Evolutionary conservation across 2,888 invertebrate species (phyloP).

Genomic region (Cenopis cana): DNA sequence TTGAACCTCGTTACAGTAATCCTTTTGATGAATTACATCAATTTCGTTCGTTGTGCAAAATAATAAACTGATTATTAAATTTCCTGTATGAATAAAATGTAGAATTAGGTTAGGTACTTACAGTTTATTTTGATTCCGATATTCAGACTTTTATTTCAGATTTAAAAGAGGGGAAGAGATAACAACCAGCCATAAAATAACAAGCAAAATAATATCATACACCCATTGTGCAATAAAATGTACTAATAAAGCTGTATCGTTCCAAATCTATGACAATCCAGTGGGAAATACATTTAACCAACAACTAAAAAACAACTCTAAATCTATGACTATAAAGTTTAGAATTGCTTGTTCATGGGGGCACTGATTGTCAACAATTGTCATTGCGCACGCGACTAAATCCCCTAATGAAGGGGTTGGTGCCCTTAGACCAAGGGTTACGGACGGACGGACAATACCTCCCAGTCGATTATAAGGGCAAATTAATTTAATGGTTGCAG

Average conservation of each 20-base stretch:
- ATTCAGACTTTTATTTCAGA: too few relatives aligned
- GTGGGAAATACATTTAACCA: constrained; percentile 17
- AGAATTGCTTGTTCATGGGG: neutral
- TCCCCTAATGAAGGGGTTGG: constrained; percentile 68
- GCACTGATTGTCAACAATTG: constrained; percentile 52
- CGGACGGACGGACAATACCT: constrained; percentile 56
- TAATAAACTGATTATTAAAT: too few relatives aligned
- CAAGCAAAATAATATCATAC: constrained; percentile 17
- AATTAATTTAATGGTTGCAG: constrained; percentile 46
- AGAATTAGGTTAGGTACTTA: too few relatives aligned
- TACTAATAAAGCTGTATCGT: constrained; percentile 33
- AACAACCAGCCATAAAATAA: neutral
- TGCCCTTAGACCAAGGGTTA: constrained; percentile 66
- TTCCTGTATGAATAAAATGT: too few relatives aligned
- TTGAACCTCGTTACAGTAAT: too few relatives aligned
- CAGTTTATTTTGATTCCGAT: too few relatives aligned
- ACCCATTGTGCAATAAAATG: constrained; percentile 21
- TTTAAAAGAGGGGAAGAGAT: neutral
- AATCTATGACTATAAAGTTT: neutral
- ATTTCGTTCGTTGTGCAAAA: too few relatives aligned
- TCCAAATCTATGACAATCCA: constrained; percentile 36
- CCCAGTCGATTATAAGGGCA: constrained; percentile 69
- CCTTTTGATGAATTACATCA: too few relatives aligned
- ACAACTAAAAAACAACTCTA: constrained; percentile 7
- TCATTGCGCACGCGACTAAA: constrained; percentile 69